Conservation (phyloP, 2,113 vertebrate genomes). For the Passer montanus region DNA sequence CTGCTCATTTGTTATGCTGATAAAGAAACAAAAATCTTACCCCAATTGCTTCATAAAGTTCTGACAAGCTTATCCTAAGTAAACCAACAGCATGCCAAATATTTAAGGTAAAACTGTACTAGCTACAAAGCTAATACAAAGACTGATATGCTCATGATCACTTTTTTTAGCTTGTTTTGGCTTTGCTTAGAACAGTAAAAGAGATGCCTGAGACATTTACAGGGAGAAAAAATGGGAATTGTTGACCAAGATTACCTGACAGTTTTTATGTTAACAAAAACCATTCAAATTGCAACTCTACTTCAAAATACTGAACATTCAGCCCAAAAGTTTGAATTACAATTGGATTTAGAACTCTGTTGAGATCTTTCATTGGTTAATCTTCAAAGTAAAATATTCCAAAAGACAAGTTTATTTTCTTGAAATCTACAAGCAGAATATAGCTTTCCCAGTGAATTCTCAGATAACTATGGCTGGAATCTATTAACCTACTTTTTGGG, state of each 20-base stretch:
- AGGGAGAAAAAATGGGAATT: background rate
- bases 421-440: background rate
- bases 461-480: background rate
- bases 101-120: slow-evolving; percentile 35
- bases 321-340: background rate
- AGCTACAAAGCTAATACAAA: slow-evolving; percentile 31
- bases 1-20: background rate
- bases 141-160: background rate
- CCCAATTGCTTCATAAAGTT: background rate
- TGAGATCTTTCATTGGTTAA: background rate
- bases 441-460: background rate
- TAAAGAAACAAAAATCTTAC: slow-evolving; percentile 13
- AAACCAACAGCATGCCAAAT: slow-evolving; percentile 3
- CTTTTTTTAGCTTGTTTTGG: background rate
- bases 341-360: background rate
- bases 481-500: background rate
- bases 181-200: slow-evolving; percentile 39
- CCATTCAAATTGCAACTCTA: background rate
- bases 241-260: background rate
- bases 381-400: background rate
- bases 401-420: background rate
- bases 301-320: background rate
- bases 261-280: background rate
- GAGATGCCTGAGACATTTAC: background rate
- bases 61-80: background rate